Conservation (phyloP, 2,797 vertebrate species). For the Mycteria americana region DNA sequence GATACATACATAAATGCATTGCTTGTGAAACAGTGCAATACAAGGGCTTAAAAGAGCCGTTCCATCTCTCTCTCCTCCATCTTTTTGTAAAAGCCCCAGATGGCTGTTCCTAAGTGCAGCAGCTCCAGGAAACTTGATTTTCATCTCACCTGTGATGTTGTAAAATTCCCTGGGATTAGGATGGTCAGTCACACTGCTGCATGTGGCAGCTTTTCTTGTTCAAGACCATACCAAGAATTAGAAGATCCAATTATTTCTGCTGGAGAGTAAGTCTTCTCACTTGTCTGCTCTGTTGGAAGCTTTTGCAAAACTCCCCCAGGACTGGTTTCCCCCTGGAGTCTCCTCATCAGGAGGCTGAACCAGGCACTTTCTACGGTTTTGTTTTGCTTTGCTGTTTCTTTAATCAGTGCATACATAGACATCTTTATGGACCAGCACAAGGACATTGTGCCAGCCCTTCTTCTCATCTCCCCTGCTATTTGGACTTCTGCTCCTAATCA, state of each 20-base stretch:
- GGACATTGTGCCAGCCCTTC: background rate
- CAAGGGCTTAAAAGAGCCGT: accelerated
- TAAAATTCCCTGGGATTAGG: background rate
- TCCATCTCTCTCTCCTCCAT: background rate
- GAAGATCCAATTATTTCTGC: background rate
- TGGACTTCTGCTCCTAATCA: background rate
- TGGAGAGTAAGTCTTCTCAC: background rate
- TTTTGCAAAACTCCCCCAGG: background rate
- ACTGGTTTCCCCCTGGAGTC: background rate
- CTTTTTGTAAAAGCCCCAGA: background rate
- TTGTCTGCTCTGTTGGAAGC: background rate
- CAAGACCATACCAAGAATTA: background rate
- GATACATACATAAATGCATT: background rate
- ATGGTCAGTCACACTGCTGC: background rate
- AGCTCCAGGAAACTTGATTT: background rate
- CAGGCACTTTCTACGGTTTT: background rate
- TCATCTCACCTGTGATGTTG: background rate
- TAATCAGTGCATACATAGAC: background rate
- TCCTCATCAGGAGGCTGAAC: background rate
- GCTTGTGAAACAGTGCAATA: background rate
- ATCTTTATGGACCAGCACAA: background rate
- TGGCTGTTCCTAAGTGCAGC: background rate
- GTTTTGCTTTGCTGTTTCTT: background rate
- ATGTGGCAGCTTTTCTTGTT: background rate
- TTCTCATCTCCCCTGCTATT: background rate